phyloP scores from a whole-genome alignment of 2,113 vertebrate genomes.

The Notarius quadriscutis region DNA sequence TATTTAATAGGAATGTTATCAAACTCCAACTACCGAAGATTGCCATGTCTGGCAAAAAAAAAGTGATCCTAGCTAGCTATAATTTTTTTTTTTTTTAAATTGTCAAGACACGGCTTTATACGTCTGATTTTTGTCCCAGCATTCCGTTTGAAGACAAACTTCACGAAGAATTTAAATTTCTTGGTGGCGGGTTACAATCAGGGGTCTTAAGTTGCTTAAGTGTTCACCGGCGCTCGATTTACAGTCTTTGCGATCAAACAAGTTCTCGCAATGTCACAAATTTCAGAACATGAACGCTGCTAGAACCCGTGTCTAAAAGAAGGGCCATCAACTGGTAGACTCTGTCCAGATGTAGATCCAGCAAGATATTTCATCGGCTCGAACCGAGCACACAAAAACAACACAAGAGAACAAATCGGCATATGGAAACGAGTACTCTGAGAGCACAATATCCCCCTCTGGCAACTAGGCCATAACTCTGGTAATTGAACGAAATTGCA shows the following conservation, averaged over 20 bases:
- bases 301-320: background rate
- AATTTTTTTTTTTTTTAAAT: background rate
- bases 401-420: background rate
- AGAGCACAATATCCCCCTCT: too few relatives aligned
- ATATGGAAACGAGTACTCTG: background rate
- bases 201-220: background rate
- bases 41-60: background rate
- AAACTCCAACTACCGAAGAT: background rate
- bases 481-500: too few relatives aligned
- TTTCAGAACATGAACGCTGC: background rate
- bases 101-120: background rate
- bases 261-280: background rate
- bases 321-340: background rate
- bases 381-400: background rate
- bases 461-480: too few relatives aligned
- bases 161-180: background rate
- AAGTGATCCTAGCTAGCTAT: background rate
- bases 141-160: background rate
- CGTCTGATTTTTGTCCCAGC: background rate
- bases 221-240: background rate
- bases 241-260: background rate
- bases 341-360: background rate
- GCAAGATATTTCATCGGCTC: background rate
- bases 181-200: background rate
- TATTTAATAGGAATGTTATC: background rate